phyloP scores from a whole-genome alignment of 2,797 vertebrate species.

The Channallabes apus region DNA sequence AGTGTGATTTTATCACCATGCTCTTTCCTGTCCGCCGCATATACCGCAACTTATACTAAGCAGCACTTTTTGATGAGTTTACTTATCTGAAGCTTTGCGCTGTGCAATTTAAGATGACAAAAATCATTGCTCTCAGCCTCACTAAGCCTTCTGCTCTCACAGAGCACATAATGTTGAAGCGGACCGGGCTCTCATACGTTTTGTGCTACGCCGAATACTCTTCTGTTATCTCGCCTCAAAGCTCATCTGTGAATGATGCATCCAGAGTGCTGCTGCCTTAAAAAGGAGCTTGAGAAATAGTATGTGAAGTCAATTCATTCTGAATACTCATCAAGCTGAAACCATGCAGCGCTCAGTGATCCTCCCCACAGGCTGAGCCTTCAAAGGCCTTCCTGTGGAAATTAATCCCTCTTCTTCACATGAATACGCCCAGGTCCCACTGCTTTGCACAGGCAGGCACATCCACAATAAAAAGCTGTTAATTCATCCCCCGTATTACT shows the following conservation, averaged over 20 bases:
- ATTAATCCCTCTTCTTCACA: constrained; percentile 37
- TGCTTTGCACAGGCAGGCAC: constrained; percentile 22
- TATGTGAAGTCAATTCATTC: constrained; percentile 49
- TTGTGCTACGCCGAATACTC: constrained; percentile 43
- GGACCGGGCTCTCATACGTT: not conserved
- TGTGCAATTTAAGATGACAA: constrained; percentile 26
- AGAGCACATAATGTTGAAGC: constrained; percentile 23
- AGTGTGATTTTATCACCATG: constrained; percentile 1
- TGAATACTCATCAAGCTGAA: constrained; percentile 27
- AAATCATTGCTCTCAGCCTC: constrained; percentile 32
- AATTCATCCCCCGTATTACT: constrained; percentile 7
- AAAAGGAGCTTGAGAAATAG: constrained; percentile 23
- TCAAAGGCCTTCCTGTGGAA: constrained; percentile 44
- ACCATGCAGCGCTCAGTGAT: not conserved
- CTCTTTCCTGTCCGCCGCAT: not conserved
- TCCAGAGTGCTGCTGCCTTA: constrained; percentile 37
- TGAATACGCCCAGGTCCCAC: constrained; percentile 35
- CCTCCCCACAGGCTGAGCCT: constrained; percentile 32
- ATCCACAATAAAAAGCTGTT: constrained; percentile 39
- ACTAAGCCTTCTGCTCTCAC: constrained; percentile 33
- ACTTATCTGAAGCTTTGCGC: constrained; percentile 28
- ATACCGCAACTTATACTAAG: constrained; percentile 10
- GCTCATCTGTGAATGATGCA: constrained; percentile 36
- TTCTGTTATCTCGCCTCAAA: constrained; percentile 35
- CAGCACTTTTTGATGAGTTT: constrained; percentile 32